These are phyloP conservation scores for Erebia epiphron DNA, from an alignment of 2,888 invertebrate species.

Conservation along the genomic window DNA sequence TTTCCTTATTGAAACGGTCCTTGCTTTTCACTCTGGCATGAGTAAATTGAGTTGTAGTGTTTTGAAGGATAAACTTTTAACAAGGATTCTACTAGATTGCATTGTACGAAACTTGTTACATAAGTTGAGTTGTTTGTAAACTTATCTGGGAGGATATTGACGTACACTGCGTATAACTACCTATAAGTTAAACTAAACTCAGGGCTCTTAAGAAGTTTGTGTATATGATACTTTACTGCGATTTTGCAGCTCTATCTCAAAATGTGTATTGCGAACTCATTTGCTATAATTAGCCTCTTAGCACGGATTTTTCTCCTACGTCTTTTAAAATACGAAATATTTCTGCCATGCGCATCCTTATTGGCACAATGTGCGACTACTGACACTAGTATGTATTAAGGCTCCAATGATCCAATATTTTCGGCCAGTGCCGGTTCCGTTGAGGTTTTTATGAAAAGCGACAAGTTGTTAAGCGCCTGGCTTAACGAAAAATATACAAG, in stretches of 20 bases:
- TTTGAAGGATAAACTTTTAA: constrained; percentile 20
- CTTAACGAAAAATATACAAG: no score
- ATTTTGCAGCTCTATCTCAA: constrained; percentile 1
- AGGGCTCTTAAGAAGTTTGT: constrained; percentile 10
- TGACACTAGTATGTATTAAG: no score
- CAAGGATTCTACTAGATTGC: constrained; percentile 15
- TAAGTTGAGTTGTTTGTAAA: constrained; percentile 12
- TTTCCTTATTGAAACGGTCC: constrained; percentile 25
- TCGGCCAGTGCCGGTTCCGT: no score
- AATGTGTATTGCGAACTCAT: neutral
- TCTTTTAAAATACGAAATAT: no score
- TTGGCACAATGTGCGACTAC: no score
- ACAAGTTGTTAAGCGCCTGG: no score
- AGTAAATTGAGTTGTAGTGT: constrained; percentile 10
- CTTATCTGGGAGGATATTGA: constrained; percentile 12
- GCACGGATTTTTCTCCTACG: no score
- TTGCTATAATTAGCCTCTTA: no score
- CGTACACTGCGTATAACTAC: constrained; percentile 4
- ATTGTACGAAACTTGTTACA: constrained; percentile 16
- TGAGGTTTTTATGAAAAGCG: no score
- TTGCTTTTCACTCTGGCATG: constrained; percentile 19
- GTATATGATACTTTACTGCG: neutral
- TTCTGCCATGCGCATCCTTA: no score
- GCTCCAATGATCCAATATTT: no score
- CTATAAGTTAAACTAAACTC: constrained; percentile 8